Base-by-base conservation (phyloP, 1,140 invertebrate species). In the Pogonomyrmex californicus region DNA sequence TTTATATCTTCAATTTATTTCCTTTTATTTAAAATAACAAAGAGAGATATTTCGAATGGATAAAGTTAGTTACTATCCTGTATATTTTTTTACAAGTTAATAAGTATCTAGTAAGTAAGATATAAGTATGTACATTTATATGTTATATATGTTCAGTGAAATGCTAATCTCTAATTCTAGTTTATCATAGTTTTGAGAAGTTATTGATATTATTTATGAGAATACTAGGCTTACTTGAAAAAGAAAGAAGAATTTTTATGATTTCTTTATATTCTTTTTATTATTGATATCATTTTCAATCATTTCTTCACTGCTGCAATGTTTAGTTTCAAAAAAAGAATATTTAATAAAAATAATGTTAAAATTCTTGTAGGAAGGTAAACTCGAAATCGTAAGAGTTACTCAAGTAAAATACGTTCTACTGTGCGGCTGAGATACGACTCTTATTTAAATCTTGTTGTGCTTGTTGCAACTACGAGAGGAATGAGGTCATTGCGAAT, bases 391-490 rank as follows among this genome's bases (percentile, higher is more conserved):
- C 47, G 63, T 36, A 38, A 33, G 33, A 54, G 47, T 70, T 51
- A 66, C 44, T 63, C 75, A 41, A 47, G 58, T n/a, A 63, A 79
- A 79, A 36, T 81, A 49, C 49, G 49, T 41, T 44, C 47, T 23
- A 17, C 41, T 47, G 41, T 14, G 23, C 62, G n/a, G 36, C 51
- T 41, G 44, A 81, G 77, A 81, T 68, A 68, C 36, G 78, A 70
- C 65, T 81, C 63, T 70, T 70, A 70, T 81, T 81, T 81, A 81
- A 81, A 81, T 81, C 49, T 81, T 70, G 63, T 56, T 66, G 62
- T 7, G 62, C 60, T 66, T 17, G 47, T 23, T 56, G 63, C 78
- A 41, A 44, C 49, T 33, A 63, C 33, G 12, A 33, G 12, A 33
- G 62, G 6, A 68, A 81, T 30, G 77, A 51, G 62, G 77, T 81